Evolutionary conservation across 2,888 invertebrate genomes (phyloP), one percentile per base, ranked within the genome.

Genomic region (Pollenia griseotomentosa): DNA sequence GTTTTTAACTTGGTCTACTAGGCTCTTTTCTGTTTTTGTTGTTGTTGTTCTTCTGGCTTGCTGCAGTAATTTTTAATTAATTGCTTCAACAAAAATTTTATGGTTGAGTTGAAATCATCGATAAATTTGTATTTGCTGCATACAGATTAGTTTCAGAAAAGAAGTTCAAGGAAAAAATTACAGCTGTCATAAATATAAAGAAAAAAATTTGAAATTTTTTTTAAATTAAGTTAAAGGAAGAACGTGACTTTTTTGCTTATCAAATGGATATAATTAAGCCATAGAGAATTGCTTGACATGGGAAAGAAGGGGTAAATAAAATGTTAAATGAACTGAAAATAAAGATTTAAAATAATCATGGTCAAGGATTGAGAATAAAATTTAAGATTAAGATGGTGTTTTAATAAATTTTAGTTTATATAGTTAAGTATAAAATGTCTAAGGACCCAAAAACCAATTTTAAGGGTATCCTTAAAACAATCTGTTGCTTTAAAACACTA

Each of bases 21-120:
- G 59, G 19, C 11, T 61, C 16, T 73, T 82, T 74, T 85, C 7
- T 46, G 70, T 42, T 23, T 48, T 2, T 16, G 14, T 2, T 23
- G 23, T 23, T 23, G 23, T 23, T 23, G 65, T 55, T 40, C 57
- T 55, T 46, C 48, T 48, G 57, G 57, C 63, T 84, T 75, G 16
- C 53, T 80, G 86, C 86, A 87, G 79, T 86, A 87, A 84, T 87
- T 87, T 86, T 77, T 87, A 84, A 87, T 87, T 87, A 84, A 87
- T 87, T 87, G 84, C 81, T 84, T 78, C 57, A 73, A 73, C 71
- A 44, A 83, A 83, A 70, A 79, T 83, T 86, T 83, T 70, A 86
- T 86, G 86, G 74, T 80, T 86, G 83, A 86, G 79, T 86, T 83
- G 79, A 79, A 75, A 75, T 86, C 78, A 83, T 79, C 83, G 86